phyloP scores from a whole-genome alignment of 2,888 invertebrate species.

The Melieria omissa region DNA sequence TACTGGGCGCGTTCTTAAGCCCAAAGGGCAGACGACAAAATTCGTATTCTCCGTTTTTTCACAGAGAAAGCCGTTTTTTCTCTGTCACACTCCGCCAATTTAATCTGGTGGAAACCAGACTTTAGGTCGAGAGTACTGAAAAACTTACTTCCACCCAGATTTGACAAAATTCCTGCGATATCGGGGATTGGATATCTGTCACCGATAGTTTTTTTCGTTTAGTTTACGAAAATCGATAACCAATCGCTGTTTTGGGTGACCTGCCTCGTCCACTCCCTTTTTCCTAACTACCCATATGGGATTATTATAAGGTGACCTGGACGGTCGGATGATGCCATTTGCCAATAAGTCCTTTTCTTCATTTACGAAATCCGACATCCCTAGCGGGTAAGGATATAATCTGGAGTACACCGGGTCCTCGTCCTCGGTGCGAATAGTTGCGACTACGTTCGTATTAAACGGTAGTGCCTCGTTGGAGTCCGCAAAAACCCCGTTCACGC shows the following conservation, averaged over 20 bases:
- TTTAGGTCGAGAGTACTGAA: constrained; percentile 27
- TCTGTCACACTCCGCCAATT: constrained; percentile 31
- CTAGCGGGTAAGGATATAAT: constrained; percentile 32
- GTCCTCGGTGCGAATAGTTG: constrained; percentile 29
- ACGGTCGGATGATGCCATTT: constrained; percentile 32
- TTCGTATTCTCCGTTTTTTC: constrained; percentile 35
- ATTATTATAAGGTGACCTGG: constrained; percentile 32
- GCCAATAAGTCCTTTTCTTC: constrained; percentile 23
- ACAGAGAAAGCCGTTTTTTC: constrained; percentile 32
- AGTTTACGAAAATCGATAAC: constrained; percentile 34
- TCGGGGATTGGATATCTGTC: constrained; percentile 38
- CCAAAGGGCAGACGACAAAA: constrained; percentile 37
- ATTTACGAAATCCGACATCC: constrained; percentile 33
- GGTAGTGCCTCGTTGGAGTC: constrained; percentile 32
- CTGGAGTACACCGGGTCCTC: constrained; percentile 32
- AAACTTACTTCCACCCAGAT: constrained; percentile 21
- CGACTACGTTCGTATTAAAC: constrained; percentile 30
- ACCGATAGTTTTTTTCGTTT: constrained; percentile 25
- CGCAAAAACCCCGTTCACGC: constrained; percentile 29
- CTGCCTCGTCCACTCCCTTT: constrained; percentile 32
- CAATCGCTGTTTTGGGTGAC: constrained; percentile 29
- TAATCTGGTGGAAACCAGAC: constrained; percentile 41
- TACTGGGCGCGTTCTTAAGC: constrained; percentile 36
- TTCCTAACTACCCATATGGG: constrained; percentile 34
- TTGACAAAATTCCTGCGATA: constrained; percentile 29